A percentile compares a stretch with the other conserved stretches of the same genome.
Evolutionary conservation across 2,113 vertebrate genomes (phyloP).

Genomic region (Bujurquina vittata): DNA sequence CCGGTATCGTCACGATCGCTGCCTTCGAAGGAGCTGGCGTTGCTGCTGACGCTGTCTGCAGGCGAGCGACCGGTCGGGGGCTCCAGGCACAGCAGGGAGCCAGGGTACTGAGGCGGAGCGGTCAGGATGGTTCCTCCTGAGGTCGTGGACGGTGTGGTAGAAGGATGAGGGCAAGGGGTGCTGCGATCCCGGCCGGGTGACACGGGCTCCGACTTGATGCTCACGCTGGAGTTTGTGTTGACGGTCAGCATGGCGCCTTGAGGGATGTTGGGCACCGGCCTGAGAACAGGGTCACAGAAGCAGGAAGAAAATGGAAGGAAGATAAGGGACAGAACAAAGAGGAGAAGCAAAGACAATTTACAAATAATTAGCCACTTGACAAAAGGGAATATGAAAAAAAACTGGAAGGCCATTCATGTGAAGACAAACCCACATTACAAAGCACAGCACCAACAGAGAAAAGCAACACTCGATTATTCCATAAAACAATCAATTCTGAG

Average conservation of each 20-base stretch:
- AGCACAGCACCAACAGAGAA: conserved; percentile 66
- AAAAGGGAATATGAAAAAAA: conserved; percentile 18
- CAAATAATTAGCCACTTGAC: conserved; percentile 9
- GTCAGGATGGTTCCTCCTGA: conserved; percentile 61
- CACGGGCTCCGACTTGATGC: conserved; percentile 96
- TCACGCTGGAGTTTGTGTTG: conserved; percentile 91
- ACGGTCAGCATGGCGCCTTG: conserved; percentile 91
- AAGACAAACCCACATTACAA: conserved; percentile 59
- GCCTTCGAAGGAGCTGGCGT: conserved; percentile 91
- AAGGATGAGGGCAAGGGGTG: conserved; percentile 84
- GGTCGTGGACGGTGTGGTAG: conserved; percentile 67
- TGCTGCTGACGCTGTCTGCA: conserved; percentile 93
- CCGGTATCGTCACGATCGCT: conserved; percentile 87
- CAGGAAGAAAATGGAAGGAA: conserved; percentile 20
- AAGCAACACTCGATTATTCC: conserved; percentile 58
- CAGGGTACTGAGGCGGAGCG: conserved; percentile 81
- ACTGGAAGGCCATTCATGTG: conserved; percentile 22
- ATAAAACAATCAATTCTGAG: conserved; percentile 46
- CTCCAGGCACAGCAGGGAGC: conserved; percentile 85
- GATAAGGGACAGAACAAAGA: conserved; percentile 31
- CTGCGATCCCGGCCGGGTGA: conserved; percentile 92
- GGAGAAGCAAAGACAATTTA: conserved; percentile 10
- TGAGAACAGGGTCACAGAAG: conserved; percentile 59
- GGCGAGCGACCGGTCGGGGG: conserved; percentile 87
- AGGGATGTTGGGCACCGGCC: conserved; percentile 89